Evolutionary conservation across 2,113 vertebrate species (phyloP).

Genomic region (Lophura nycthemera): DNA sequence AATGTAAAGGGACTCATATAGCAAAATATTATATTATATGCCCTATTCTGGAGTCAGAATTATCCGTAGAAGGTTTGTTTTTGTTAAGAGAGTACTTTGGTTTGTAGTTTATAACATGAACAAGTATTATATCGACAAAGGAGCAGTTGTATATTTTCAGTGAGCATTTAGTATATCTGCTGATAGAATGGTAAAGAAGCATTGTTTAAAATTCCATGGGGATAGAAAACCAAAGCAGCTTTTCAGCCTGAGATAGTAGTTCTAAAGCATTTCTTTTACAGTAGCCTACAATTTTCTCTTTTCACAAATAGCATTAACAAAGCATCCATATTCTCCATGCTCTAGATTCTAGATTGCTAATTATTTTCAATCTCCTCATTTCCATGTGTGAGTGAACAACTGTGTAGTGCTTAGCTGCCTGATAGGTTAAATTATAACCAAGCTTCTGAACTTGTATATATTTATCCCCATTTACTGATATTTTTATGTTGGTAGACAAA

Average conservation of each 20-base stretch:
- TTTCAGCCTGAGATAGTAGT: not conserved
- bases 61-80: not conserved
- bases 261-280: not conserved
- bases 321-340: not conserved
- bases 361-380: accelerated
- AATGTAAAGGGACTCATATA: not conserved
- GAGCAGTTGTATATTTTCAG: not conserved
- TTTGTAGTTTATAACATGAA: not conserved
- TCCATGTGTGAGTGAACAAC: not conserved
- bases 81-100: not conserved
- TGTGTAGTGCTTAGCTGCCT: not conserved
- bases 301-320: not conserved
- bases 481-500: not conserved
- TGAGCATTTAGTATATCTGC: not conserved
- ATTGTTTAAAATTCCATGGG: not conserved
- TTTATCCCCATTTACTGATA: not conserved
- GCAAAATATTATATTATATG: not conserved
- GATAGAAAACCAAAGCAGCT: not conserved
- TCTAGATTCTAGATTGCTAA: not conserved
- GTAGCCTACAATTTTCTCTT: not conserved
- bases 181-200: not conserved
- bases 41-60: not conserved
- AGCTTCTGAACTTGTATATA: not conserved
- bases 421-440: not conserved
- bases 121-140: not conserved